A percentile compares a stretch with the other conserved stretches of the same genome.
These are phyloP conservation scores for Chrysemys picta DNA, from an alignment of 2,113 vertebrate species.

Conservation along the genomic window DNA sequence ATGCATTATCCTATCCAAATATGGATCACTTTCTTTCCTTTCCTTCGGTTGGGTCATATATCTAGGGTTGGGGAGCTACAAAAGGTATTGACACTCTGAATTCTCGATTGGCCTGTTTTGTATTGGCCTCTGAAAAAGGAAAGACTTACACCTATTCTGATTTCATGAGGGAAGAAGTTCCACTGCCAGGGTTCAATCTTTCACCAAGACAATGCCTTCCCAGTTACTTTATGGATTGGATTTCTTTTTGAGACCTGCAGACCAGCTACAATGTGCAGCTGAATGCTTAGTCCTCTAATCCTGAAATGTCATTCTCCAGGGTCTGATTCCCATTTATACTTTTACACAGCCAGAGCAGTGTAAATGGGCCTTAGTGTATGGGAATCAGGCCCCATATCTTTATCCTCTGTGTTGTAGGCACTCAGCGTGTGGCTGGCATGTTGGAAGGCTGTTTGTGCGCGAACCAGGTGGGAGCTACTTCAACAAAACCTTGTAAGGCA, in stretches of 20 bases:
- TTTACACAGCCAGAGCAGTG: not conserved
- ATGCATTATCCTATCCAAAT: no score
- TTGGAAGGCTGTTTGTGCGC: not conserved
- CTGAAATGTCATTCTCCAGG: constrained; percentile 1
- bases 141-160: not conserved
- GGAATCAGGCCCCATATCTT: not conserved
- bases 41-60: no score
- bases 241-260: not conserved
- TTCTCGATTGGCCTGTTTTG: not conserved
- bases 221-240: no score
- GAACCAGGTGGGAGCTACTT: not conserved
- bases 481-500: not conserved
- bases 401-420: not conserved
- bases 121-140: not conserved
- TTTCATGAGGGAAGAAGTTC: not conserved
- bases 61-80: no score
- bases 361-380: not conserved
- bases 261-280: not conserved
- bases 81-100: not conserved
- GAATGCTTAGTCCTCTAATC: not conserved
- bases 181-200: accelerated
- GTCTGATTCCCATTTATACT: not conserved
- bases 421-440: not conserved
- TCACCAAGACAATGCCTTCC: not conserved
- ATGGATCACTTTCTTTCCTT: no score